Evolutionary conservation across 2,888 invertebrate genomes (phyloP).

Genomic region (Tetrapedia diversipes): DNA sequence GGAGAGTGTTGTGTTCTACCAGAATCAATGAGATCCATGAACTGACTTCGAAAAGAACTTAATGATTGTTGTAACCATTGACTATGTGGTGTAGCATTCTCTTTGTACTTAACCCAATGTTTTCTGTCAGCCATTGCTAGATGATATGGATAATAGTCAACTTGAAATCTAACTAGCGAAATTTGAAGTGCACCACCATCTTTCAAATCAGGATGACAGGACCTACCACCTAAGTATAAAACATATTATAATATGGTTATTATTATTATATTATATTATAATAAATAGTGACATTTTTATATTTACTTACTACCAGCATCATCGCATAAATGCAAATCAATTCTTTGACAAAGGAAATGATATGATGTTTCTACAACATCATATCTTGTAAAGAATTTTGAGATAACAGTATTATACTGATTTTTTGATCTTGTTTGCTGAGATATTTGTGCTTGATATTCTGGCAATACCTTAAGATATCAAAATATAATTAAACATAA

Average conservation of each 20-base stretch:
- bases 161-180: constrained; percentile 92
- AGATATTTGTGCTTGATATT: constrained; percentile 89
- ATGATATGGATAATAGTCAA: constrained; percentile 98
- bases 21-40: constrained; percentile 90
- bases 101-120: constrained; percentile 93
- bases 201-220: constrained; percentile 91
- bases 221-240: constrained; percentile 88
- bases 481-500: background rate
- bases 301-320: constrained; percentile 90
- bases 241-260: constrained; percentile 8
- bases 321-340: constrained; percentile 98
- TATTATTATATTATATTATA: constrained; percentile 1
- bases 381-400: constrained; percentile 91
- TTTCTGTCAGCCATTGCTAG: constrained; percentile 93
- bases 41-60: constrained; percentile 89
- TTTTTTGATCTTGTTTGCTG: constrained; percentile 84
- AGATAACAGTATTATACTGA: constrained; percentile 80
- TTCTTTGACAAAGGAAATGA: constrained; percentile 95
- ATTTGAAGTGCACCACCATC: constrained; percentile 97
- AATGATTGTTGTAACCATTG: constrained; percentile 95
- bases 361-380: constrained; percentile 99
- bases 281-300: constrained; percentile 20
- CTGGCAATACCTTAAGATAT: constrained; percentile 86
- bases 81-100: constrained; percentile 90
- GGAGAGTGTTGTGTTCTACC: constrained; percentile 84